Conservation (phyloP, 2,797 vertebrate genomes). For the Mus caroli region DNA sequence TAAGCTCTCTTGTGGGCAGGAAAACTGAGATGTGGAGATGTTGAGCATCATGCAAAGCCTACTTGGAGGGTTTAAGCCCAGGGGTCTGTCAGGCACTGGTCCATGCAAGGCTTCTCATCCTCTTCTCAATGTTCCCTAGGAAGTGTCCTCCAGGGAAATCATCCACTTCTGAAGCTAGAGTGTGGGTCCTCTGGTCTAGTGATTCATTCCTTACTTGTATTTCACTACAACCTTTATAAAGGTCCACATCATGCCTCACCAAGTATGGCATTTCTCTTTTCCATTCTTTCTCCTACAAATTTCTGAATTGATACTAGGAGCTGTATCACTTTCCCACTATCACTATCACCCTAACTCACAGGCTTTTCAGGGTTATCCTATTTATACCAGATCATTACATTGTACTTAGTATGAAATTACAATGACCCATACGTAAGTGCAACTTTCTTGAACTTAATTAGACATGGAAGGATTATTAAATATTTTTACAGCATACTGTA, state of each 20-base stretch:
- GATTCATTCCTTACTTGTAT: constrained; percentile 70
- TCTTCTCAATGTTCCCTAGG: not conserved
- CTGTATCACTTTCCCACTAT: constrained; percentile 65
- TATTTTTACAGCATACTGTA: constrained; percentile 73
- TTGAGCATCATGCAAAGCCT: not conserved
- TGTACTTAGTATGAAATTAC: constrained; percentile 78
- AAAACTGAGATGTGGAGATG: not conserved
- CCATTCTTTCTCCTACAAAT: constrained; percentile 34
- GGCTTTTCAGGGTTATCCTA: constrained; percentile 69
- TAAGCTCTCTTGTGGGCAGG: not conserved
- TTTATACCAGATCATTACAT: constrained; percentile 76
- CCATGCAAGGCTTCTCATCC: not conserved
- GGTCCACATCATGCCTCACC: not conserved
- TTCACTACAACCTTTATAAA: constrained; percentile 66
- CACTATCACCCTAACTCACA: constrained; percentile 71
- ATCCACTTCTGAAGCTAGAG: constrained; percentile 48
- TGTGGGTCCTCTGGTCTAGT: constrained; percentile 59
- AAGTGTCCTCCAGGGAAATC: constrained; percentile 33
- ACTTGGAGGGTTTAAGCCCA: not conserved
- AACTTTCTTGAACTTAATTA: constrained; percentile 79
- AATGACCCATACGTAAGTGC: constrained; percentile 69
- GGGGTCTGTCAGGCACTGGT: not conserved
- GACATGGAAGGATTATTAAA: constrained; percentile 78
- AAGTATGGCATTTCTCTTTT: constrained; percentile 28
- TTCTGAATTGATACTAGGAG: constrained; percentile 62